Base-by-base conservation (phyloP, 2,113 vertebrate species). In the Geococcyx californianus region DNA sequence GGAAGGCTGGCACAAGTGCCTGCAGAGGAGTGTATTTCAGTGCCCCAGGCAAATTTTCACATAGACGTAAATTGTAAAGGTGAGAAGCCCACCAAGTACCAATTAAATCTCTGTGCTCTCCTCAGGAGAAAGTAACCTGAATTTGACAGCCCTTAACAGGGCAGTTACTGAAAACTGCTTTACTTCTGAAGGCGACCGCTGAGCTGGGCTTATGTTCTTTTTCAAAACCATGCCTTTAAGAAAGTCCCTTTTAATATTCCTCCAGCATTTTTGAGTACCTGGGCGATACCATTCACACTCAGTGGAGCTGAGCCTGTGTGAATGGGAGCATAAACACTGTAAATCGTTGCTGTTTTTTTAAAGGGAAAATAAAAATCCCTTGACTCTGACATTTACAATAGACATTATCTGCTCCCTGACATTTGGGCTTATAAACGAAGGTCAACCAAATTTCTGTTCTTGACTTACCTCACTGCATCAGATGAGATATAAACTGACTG, bases 371-470 rank as follows among this genome's bases (percentile, higher is more conserved):
- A 75, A 82, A 90, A 90, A 54, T 84, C 68, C 56, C 60, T 51
- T 0, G 2, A 24, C 66, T 66, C 75, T 97, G 95, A 95, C 88
- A 96, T 97, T 97, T 97, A 74, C 94, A 55, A 8, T 47, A 84
- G 89, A 34, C 79, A 40, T 89, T 88, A 86, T 59, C 52, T 87
- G 80, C 38, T 89, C 86, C 40, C 83, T 96, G 94, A 86, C 91
- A 95, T 96, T 97, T 95, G 86, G 64, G 56, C 47, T 94, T 2
- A 75, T 63, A 84, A 84, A 77, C 55, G 0, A 2, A 86, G 73
- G 89, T 59, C 14, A 6, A 28, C 55, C 26, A 33, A 63, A 31
- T 81, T 84, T 84, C 89, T 23, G 7, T 51, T 90, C 38, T 62
- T 84, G 55, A 58, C 60, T 75, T 59, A 74, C 12, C 59, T 29